A percentile compares a stretch with the other conserved stretches of the same genome.
Evolutionary conservation across 2,797 vertebrate genomes (phyloP).

Genomic region (Manis pentadactyla): DNA sequence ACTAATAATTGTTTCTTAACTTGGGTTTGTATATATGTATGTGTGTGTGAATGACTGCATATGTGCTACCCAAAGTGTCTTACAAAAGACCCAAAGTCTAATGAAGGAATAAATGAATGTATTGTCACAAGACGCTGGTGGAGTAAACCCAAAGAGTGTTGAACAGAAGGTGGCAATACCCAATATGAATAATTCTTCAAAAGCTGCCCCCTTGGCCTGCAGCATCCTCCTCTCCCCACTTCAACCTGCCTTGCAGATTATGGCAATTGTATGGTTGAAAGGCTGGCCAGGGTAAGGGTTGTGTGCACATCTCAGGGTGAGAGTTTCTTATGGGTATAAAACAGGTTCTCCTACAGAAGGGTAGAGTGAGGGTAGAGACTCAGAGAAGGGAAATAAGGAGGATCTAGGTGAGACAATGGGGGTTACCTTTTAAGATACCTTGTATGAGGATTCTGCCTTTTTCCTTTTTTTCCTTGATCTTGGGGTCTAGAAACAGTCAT

Average conservation of each 20-base stretch:
- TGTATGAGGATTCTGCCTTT: not conserved
- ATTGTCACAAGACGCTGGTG: not conserved
- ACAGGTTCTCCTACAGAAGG: not conserved
- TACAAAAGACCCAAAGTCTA: not conserved
- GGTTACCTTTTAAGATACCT: not conserved
- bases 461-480: not conserved
- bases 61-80: not conserved
- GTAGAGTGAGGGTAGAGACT: not conserved
- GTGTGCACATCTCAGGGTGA: not conserved
- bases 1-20: not conserved
- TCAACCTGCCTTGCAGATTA: not conserved
- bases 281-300: fast-evolving
- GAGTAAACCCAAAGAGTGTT: not conserved
- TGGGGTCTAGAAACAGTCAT: slow-evolving; percentile 14
- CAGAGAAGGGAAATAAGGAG: not conserved
- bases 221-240: not conserved
- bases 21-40: not conserved
- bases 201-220: not conserved
- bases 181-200: not conserved
- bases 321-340: not conserved
- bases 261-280: not conserved
- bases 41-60: not conserved
- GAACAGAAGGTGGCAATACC: not conserved
- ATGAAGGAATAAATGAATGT: not conserved
- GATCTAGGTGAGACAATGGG: not conserved